Base-by-base conservation (phyloP, 1,140 invertebrate genomes). In the Drosophila repletoides region DNA sequence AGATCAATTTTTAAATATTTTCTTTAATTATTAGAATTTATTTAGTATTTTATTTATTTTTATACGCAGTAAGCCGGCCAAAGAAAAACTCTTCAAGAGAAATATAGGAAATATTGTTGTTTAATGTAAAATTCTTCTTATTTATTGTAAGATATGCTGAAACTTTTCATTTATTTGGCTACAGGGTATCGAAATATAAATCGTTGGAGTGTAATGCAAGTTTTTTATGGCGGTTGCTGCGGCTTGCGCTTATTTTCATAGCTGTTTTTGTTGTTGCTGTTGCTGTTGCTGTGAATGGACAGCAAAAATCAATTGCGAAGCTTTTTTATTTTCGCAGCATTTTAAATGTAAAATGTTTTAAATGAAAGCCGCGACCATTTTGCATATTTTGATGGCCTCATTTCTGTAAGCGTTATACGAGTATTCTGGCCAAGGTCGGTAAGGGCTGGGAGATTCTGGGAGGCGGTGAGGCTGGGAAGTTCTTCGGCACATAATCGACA, bases 401-500 rank as follows among this genome's bases (percentile, higher is more conserved):
- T 74, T 73, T 61, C 22, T 24, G 29, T n/a, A 3, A 10, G 28
- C 17, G 14, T 1, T 2, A 7, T 19, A 19, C n/a, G 6, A 28
- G 21, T 28, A n/a, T 7, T 4, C 12, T 15, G 31, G 33, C 14
- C 66, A 81, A 72, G 72, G 61, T 64, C 61, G 34, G 46, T 7
- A 9, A 5, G 33, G 49, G 2, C 3, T n/a, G 34, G 10, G 2
- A 4, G 33, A 5, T 19, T 3, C 7, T n/a, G 21, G 7, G 5
- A 1, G 15, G 12, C 0, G 12, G 6, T n/a, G 2, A 7, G 7
- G 26, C 53, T 31, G 56, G 28, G 55, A 72, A 28, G 43, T 59
- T 84, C 55, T n/a, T 64, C 69, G 58, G 74, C 80, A 83, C 71
- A 86, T 83, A 86, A 83, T 83, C 79, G 79, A 68, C 79, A 80